A percentile compares a stretch with the other conserved stretches of the same genome.
These are phyloP conservation scores for Paraplagusia blochii DNA, from an alignment of 2,113 vertebrate species.

Conservation along the genomic window DNA sequence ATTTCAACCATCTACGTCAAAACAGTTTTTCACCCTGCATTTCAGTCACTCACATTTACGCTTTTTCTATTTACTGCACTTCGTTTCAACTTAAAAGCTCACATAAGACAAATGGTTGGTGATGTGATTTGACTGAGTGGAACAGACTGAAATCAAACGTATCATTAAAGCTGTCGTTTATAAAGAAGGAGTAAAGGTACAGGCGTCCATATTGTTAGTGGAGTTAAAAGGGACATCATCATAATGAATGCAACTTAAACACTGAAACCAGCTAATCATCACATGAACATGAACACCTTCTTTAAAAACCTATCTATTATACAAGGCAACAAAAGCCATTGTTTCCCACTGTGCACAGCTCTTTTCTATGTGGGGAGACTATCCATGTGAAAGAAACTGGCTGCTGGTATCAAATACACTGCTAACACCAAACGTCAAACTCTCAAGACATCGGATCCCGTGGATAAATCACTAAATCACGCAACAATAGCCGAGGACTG, in stretches of 20 bases:
- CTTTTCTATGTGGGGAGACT: constrained; percentile 63
- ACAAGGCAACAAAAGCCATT: constrained; percentile 71
- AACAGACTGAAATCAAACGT: not conserved
- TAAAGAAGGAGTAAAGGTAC: not conserved
- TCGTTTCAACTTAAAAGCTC: constrained; percentile 26
- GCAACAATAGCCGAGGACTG: constrained; percentile 63
- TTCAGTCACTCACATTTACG: constrained; percentile 28
- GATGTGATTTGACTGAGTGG: not conserved
- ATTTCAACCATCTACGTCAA: constrained; percentile 54
- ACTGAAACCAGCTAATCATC: constrained; percentile 53
- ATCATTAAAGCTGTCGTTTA: constrained; percentile 26
- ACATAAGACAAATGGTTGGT: constrained; percentile 1
- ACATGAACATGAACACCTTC: constrained; percentile 62
- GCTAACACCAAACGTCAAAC: constrained; percentile 71
- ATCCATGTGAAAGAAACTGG: constrained; percentile 62
- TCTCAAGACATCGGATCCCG: constrained; percentile 70
- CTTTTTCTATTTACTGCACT: constrained; percentile 4
- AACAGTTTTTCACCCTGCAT: constrained; percentile 32
- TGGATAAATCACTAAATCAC: constrained; percentile 75
- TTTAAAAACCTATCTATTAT: constrained; percentile 69
- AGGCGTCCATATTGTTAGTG: constrained; percentile 3
- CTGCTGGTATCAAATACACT: constrained; percentile 72
- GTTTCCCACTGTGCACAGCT: constrained; percentile 66
- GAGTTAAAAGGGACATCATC: constrained; percentile 32
- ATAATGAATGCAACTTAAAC: constrained; percentile 48